A percentile compares a stretch with the other conserved stretches of the same genome.
Evolutionary conservation across 2,797 vertebrate species (phyloP).

Genomic region (Dromococcyx pavoninus): DNA sequence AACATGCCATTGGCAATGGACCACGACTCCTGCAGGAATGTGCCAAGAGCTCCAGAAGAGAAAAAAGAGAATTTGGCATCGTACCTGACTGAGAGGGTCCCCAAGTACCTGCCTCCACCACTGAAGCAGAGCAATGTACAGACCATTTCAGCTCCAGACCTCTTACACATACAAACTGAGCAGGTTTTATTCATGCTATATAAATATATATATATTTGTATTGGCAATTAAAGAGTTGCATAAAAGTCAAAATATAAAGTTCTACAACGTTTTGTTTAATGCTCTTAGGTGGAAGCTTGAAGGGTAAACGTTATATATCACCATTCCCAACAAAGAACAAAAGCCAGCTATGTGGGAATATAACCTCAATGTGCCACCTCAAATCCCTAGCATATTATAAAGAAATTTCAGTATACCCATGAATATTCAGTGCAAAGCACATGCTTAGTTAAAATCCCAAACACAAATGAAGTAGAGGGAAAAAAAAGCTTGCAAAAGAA

Average conservation of each 20-base stretch:
- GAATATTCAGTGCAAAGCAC: conserved; percentile 36
- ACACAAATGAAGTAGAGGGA: not conserved
- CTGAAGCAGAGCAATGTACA: fast-evolving
- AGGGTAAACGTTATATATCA: not conserved
- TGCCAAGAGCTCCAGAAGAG: not conserved
- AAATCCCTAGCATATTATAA: not conserved
- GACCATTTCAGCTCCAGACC: not conserved
- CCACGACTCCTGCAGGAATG: not conserved
- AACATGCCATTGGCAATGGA: not conserved
- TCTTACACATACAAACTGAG: not conserved
- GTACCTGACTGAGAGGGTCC: not conserved
- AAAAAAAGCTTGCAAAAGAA: not conserved
- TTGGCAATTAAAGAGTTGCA: not conserved
- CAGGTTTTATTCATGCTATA: conserved; percentile 5
- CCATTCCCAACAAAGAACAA: not conserved
- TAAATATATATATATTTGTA: not conserved
- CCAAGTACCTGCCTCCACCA: not conserved
- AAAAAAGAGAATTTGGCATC: not conserved
- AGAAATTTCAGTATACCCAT: not conserved
- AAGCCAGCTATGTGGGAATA: not conserved
- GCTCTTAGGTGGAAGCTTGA: not conserved
- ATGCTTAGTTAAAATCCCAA: conserved; percentile 14
- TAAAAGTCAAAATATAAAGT: not conserved
- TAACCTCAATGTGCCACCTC: not conserved
- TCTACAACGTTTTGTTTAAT: not conserved